Base-by-base conservation (phyloP, 2,113 vertebrate genomes). In the Takifugu flavidus region DNA sequence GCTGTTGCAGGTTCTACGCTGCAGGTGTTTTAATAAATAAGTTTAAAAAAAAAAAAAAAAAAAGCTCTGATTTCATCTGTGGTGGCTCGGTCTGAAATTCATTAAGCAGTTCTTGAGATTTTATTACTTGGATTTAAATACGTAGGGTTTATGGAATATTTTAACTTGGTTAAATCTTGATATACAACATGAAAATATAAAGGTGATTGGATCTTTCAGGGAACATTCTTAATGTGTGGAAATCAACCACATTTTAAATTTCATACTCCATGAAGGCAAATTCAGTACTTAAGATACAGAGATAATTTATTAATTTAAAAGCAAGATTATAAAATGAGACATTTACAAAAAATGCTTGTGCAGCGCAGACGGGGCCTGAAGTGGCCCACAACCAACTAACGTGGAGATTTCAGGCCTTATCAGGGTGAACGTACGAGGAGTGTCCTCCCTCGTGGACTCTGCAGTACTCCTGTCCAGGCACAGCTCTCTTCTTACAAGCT, bases 401-500 rank as follows among this genome's bases (percentile, higher is more conserved):
- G 25, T 0, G 34, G 27, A 0, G 20, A 13, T 12, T 13, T 12
- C 1, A 15, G 47, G 20, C 3, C 7, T 51, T 50, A 68, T 47
- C 65, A 25, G 73, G 47, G 0, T 14, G 50, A 0, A 67, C 46
- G 4, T 80, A 84, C 0, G 79, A 90, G 13, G 5, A 34, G 61
- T 78, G 27, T 0, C 80, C 4, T 0, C 71, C 84, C 12, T 78
- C 43, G 0, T 95, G 94, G 3, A 95, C 0, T 0, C 88, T 65
- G 72, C 94, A 95, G 85, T 86, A 93, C 42, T 90, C 86, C 61
- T 90, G 91, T 13, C 92, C 77, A 0, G 25, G 58, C 47, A 74
- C 27, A 0, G 90, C 89, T 70, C 83, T 89, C 69, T 93, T 96
- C 77, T 84, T 83, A 69, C 93, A 95, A 0, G 51, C 72, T 53